These are phyloP conservation scores for Gopherus evgoodei DNA, from an alignment of 2,113 vertebrate genomes.

Conservation along the genomic window DNA sequence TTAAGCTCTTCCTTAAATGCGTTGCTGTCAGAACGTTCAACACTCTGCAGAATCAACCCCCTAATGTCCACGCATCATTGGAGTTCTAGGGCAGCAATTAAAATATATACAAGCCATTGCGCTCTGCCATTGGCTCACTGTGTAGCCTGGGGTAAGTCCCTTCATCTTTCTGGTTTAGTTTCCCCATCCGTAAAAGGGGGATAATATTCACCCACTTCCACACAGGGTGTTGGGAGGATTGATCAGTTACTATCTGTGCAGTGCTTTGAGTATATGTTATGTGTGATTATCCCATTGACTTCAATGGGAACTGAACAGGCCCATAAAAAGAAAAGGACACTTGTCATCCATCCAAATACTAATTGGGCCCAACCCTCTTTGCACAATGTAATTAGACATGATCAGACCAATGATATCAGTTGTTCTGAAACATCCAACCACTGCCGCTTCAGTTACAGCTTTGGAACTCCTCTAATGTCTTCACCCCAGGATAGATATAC, in stretches of 20 bases:
- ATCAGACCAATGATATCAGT: neutral
- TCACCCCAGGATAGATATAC: neutral
- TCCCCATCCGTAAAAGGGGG: neutral
- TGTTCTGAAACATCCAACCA: neutral
- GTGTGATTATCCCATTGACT: neutral
- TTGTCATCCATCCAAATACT: neutral
- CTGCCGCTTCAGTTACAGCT: fast-evolving
- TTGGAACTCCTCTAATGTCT: neutral
- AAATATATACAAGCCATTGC: neutral
- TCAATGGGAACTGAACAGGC: neutral
- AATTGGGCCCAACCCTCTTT: neutral
- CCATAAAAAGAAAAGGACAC: neutral
- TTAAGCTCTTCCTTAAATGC: neutral
- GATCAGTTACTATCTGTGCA: neutral
- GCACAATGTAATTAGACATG: fast-evolving
- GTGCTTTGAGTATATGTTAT: neutral
- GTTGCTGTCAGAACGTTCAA: neutral
- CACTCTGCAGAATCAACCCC: neutral
- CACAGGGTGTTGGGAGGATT: neutral
- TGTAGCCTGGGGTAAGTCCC: neutral
- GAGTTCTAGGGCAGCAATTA: neutral
- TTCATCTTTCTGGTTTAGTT: neutral
- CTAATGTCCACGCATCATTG: neutral
- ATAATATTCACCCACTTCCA: neutral
- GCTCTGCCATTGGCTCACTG: neutral